Evolutionary conservation across 2,113 vertebrate genomes (phyloP).

Genomic region (Boulengeromyrus knoepffleri): DNA sequence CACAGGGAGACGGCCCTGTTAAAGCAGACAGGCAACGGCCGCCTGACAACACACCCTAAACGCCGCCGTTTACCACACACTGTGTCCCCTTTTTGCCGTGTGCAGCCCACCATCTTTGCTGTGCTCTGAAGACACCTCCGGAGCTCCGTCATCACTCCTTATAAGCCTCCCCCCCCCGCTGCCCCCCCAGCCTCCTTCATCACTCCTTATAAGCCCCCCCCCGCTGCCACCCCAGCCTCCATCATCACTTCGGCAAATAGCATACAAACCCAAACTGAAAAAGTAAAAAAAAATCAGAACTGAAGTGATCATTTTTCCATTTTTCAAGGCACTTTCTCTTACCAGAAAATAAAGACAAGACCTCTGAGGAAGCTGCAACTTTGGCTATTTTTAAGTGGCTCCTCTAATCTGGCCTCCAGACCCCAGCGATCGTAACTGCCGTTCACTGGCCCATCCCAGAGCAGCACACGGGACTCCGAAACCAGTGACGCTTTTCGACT

Average conservation of each 20-base stretch:
- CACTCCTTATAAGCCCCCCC: background rate
- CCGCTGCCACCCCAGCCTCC: background rate
- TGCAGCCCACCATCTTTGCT: background rate
- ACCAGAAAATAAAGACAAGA: constrained; percentile 19
- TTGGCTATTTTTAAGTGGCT: constrained; percentile 18
- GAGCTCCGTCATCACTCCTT: background rate
- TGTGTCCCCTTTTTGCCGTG: background rate
- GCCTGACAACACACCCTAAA: constrained; percentile 5
- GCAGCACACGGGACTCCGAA: background rate
- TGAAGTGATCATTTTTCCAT: background rate
- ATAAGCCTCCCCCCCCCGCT: background rate
- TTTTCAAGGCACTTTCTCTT: constrained; percentile 8
- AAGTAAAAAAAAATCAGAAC: too few species aligned
- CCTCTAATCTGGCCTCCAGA: constrained; percentile 20
- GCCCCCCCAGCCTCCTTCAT: background rate
- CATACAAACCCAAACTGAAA: too few species aligned
- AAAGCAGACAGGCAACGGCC: constrained; percentile 20
- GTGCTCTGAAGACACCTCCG: background rate
- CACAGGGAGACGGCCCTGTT: constrained; percentile 14
- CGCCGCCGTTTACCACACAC: background rate
- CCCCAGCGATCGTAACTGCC: background rate
- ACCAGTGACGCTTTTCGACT: background rate
- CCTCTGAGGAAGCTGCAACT: constrained; percentile 12
- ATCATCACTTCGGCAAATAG: background rate
- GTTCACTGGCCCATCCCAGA: background rate